phyloP scores from a whole-genome alignment of 2,797 vertebrate genomes.

The Siniperca undulata region DNA sequence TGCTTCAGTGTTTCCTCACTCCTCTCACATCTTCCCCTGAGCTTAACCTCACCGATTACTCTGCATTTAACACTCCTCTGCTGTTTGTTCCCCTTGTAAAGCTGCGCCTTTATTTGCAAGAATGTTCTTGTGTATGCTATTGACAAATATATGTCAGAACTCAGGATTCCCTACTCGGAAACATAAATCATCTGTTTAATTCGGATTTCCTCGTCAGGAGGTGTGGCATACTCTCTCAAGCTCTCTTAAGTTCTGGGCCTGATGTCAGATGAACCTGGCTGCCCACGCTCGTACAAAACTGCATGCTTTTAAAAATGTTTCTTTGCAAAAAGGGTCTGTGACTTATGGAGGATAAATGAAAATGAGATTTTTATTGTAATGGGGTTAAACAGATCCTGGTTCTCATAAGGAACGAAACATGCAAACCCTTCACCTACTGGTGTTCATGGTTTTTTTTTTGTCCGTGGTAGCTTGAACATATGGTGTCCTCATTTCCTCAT shows the following conservation, averaged over 20 bases:
- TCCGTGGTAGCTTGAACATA: not conserved
- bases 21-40: too few relatives aligned
- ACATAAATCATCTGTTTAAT: not conserved
- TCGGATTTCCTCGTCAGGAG: not conserved
- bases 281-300: not conserved
- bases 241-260: not conserved
- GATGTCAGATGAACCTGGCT: not conserved
- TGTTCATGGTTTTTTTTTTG: not conserved
- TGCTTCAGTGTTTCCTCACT: not conserved
- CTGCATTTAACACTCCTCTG: too few relatives aligned
- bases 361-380: not conserved
- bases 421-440: not conserved
- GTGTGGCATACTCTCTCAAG: not conserved
- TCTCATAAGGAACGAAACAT: not conserved
- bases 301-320: not conserved
- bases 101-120: not conserved
- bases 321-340: not conserved
- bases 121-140: not conserved
- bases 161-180: not conserved
- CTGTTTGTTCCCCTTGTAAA: too few relatives aligned
- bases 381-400: not conserved
- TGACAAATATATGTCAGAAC: not conserved
- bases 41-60: too few relatives aligned
- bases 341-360: not conserved
- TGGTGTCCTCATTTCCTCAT: conserved; percentile 28